Conservation (phyloP, 2,888 invertebrate species). For the Exocentrus adspersus region DNA sequence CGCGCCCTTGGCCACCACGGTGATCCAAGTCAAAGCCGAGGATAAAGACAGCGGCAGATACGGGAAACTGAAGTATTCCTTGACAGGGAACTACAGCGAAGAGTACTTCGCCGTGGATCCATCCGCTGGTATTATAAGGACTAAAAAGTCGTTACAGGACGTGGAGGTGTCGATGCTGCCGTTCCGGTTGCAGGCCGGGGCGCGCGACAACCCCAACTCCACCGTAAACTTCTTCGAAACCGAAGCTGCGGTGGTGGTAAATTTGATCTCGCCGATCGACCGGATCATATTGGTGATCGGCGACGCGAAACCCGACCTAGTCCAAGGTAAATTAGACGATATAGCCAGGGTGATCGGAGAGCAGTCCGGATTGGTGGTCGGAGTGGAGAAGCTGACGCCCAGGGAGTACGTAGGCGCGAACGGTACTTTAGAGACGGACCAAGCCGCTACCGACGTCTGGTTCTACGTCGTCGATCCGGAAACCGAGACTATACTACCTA, state of each 20-base stretch:
- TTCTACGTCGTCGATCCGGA: slow-evolving; percentile 85
- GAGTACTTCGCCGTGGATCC: slow-evolving; percentile 79
- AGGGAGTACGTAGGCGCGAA: slow-evolving; percentile 79
- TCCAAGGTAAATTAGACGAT: slow-evolving; percentile 67
- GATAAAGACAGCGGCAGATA: slow-evolving; percentile 88
- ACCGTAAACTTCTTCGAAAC: slow-evolving; percentile 72
- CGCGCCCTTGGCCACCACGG: slow-evolving; percentile 78
- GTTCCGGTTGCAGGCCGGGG: slow-evolving; percentile 78
- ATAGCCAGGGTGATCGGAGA: slow-evolving; percentile 75
- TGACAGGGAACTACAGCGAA: slow-evolving; percentile 61
- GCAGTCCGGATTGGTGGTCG: slow-evolving; percentile 78
- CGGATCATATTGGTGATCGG: slow-evolving; percentile 82
- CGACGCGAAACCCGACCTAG: slow-evolving; percentile 77
- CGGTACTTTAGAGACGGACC: slow-evolving; percentile 77
- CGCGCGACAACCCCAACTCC: slow-evolving; percentile 78
- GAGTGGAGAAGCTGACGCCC: slow-evolving; percentile 85
- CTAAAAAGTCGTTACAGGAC: slow-evolving; percentile 77
- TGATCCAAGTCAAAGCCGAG: slow-evolving; percentile 80
- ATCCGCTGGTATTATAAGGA: slow-evolving; percentile 80
- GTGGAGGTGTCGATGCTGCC: slow-evolving; percentile 73
- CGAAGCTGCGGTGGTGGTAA: slow-evolving; percentile 75
- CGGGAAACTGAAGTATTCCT: slow-evolving; percentile 79
- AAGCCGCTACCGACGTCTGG: slow-evolving; percentile 85
- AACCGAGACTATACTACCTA: slow-evolving; percentile 76
- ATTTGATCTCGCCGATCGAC: slow-evolving; percentile 80